Percentiles rank a stretch among this genome's conserved stretches.
phyloP scores from a whole-genome alignment of 2,888 invertebrate species.

The Petrolisthes manimaculis region DNA sequence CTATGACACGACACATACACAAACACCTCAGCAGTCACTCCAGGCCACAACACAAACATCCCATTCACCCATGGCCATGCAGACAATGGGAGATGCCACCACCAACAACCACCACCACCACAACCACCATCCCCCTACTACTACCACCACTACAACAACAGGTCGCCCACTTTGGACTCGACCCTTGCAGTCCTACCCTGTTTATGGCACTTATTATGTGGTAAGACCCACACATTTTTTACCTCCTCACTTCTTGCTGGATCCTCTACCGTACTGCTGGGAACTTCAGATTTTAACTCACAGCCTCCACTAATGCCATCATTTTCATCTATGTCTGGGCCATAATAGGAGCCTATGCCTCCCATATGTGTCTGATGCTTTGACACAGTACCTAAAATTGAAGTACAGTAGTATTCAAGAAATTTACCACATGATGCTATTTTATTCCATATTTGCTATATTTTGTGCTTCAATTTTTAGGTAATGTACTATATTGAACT shows the following conservation, averaged over 20 bases:
- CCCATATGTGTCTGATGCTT: too few relatives aligned
- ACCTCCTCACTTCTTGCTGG: constrained; percentile 49
- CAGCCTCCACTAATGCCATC: constrained; percentile 28
- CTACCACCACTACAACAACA: not conserved
- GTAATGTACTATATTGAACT: too few relatives aligned
- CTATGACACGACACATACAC: not conserved
- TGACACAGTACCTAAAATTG: too few relatives aligned
- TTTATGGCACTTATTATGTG: constrained; percentile 52
- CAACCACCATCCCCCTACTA: not conserved
- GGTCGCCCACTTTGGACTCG: constrained; percentile 35
- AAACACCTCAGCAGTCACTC: constrained; percentile 7
- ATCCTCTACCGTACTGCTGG: constrained; percentile 34
- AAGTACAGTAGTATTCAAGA: too few relatives aligned
- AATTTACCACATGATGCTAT: too few relatives aligned
- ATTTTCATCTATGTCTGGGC: not conserved
- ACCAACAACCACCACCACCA: not conserved
- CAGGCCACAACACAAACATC: not conserved
- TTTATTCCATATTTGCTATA: too few relatives aligned
- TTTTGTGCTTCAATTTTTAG: too few relatives aligned
- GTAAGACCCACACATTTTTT: constrained; percentile 62
- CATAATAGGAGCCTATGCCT: not conserved
- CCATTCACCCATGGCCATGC: not conserved
- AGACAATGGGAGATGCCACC: constrained; percentile 23
- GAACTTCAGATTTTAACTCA: constrained; percentile 7
- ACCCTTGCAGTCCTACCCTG: constrained; percentile 47